A percentile compares a stretch with the other conserved stretches of the same genome.
Conservation (phyloP, 2,888 invertebrate genomes). For the Ophion slaviceki region DNA sequence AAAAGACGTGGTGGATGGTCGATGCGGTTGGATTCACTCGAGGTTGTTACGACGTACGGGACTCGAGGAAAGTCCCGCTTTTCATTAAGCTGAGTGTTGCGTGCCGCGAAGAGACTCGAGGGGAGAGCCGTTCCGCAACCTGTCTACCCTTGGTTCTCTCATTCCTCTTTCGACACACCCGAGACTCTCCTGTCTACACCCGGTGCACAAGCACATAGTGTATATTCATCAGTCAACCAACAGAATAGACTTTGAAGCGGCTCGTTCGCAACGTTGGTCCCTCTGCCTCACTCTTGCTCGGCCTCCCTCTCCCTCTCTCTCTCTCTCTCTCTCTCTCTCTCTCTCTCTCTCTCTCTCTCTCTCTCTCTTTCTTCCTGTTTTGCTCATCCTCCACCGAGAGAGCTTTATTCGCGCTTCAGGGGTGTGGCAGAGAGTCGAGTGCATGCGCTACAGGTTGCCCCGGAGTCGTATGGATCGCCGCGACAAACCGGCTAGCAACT, state of each 20-base stretch:
- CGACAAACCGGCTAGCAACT: slow-evolving; percentile 71
- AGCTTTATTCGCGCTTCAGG: slow-evolving; percentile 51
- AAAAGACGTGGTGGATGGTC: slow-evolving; percentile 27
- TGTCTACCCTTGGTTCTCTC: slow-evolving; percentile 51
- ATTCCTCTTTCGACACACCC: slow-evolving; percentile 51
- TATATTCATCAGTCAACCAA: slow-evolving; percentile 54
- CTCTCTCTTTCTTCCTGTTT: not conserved
- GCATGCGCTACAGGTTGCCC: slow-evolving; percentile 63
- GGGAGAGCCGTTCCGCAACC: slow-evolving; percentile 78
- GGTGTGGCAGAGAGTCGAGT: slow-evolving; percentile 53
- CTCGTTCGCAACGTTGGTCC: slow-evolving; percentile 24
- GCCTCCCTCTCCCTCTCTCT: not conserved
- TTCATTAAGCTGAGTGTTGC: slow-evolving; percentile 83
- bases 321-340: not conserved
- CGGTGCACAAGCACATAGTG: slow-evolving; percentile 42
- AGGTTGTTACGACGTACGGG: slow-evolving; percentile 60
- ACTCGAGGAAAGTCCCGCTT: slow-evolving; percentile 76
- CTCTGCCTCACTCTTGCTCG: not conserved
- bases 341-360: not conserved
- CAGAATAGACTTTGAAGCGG: slow-evolving; percentile 43
- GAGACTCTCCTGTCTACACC: slow-evolving; percentile 36
- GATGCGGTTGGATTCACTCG: slow-evolving; percentile 39
- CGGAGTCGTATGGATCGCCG: slow-evolving; percentile 33
- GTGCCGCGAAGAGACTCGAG: slow-evolving; percentile 80
- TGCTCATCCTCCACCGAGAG: not conserved